Base-by-base conservation (phyloP, 1,140 invertebrate species). In the Oreohelix idahoensis region DNA sequence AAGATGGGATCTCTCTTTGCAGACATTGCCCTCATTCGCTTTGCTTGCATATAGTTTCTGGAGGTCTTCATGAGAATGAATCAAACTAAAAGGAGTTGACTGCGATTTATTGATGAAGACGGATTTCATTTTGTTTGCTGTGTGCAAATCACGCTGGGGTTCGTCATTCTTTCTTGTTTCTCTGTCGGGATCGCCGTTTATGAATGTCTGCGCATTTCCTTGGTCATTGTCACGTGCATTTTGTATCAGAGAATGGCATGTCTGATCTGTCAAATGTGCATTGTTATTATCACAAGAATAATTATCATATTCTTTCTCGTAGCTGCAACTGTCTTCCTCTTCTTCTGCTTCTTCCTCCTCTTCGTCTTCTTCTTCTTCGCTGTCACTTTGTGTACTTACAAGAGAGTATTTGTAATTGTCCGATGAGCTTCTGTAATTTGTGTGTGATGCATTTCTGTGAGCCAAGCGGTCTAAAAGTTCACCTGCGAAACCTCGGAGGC, bases 311-410 rank as follows among this genome's bases (percentile, higher is more conserved):
- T 58, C 53, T 10, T 58, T n/a, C 53, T 58, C 29, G 17, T 0
- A 32, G 20, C 53, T 58, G 26, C 70, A 20, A 35, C 8, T n/a
- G 1, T 74, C 20, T 74, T 39, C 38, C 8, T 74, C 71, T 10
- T 74, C 36, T 39, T 39, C 71, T 39, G 39, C 71, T 8, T 74
- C 71, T 74, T 38, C 71, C 39, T 74, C 71, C 8, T 45, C 71
- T 42, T 45, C 71, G 39, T 45, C 71, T 4, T 45, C 35, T 13
- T 45, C 36, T 74, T 45, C 71, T 39, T 45, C 71, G 11, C 71
- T 29, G 23, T 29, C 36, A 42, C 71, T 74, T 1, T 39, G 20
- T 23, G 36, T 39, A 5, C 11, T 39, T 8, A 39, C 26, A 10
- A 26, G 36, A 26, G 36, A 42, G 23, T 74, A 42, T 45, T 74